Percentiles rank a stretch among this genome's conserved stretches.
Conservation (phyloP, 2,888 invertebrate species). For the Agrotis puta region DNA sequence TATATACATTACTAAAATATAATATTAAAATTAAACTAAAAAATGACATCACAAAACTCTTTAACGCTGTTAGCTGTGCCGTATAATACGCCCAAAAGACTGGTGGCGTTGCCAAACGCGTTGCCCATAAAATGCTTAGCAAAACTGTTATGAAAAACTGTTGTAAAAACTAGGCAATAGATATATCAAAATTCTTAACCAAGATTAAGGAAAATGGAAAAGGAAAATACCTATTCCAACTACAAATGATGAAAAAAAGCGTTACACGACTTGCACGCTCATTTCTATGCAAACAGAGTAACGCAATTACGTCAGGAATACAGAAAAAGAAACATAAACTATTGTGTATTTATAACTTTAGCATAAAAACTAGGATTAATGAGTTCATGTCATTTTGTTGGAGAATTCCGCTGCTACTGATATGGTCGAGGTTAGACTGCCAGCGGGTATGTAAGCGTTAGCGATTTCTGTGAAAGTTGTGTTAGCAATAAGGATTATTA, state of each 20-base stretch:
- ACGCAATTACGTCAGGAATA: constrained; percentile 28
- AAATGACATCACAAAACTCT: too few species aligned
- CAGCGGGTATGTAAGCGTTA: neutral
- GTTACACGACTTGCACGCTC: neutral
- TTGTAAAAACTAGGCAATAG: neutral
- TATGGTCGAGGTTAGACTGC: neutral
- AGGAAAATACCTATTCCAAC: neutral
- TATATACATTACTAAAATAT: too few species aligned
- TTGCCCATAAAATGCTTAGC: too few species aligned
- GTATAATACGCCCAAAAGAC: too few species aligned
- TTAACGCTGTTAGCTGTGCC: too few species aligned
- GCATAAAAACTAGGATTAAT: constrained; percentile 31
- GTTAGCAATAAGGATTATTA: neutral
- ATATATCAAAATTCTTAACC: neutral
- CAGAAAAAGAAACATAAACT: constrained; percentile 13
- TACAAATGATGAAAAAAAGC: constrained; percentile 26
- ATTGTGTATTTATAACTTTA: constrained; percentile 34
- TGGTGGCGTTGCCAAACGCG: too few species aligned
- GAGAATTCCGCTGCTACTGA: constrained; percentile 23
- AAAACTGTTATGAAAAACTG: neutral
- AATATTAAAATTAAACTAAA: too few species aligned
- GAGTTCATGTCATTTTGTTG: constrained; percentile 7
- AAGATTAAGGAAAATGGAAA: neutral
- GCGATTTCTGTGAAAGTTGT: neutral
- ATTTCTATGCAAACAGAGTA: constrained; percentile 30